Evolutionary conservation across 2,113 vertebrate genomes (phyloP).

Genomic region (Ochotona princeps): DNA sequence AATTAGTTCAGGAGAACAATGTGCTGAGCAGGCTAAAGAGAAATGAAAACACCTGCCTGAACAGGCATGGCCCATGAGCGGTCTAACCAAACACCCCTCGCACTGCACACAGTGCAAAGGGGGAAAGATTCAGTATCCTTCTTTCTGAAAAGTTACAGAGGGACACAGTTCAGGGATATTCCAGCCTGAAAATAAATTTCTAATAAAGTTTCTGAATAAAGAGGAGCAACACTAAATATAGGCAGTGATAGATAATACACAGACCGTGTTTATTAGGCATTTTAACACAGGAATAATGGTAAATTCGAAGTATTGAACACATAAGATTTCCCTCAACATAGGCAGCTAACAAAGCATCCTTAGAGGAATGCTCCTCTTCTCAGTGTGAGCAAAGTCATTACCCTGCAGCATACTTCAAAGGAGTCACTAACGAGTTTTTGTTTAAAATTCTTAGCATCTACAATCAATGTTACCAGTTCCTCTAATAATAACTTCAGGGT

Average conservation of each 20-base stretch:
- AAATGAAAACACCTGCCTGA: background rate
- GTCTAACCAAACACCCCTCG: background rate
- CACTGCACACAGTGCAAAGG: background rate
- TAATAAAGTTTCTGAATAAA: constrained; percentile 37
- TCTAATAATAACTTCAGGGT: constrained; percentile 44
- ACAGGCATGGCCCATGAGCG: background rate
- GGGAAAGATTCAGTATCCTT: background rate
- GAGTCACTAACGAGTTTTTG: constrained; percentile 20
- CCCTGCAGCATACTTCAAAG: background rate
- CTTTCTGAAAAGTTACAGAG: background rate
- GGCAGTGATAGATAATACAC: background rate
- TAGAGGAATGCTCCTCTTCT: background rate
- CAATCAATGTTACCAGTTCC: constrained; percentile 40
- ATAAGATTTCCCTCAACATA: background rate
- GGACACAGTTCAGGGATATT: background rate
- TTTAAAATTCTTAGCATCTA: constrained; percentile 54
- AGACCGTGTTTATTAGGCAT: background rate
- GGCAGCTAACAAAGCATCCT: background rate
- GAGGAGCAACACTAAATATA: background rate
- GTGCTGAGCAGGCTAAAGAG: background rate
- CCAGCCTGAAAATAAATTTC: background rate
- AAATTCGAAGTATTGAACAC: background rate
- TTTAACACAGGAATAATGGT: background rate
- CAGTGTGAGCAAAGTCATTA: background rate
- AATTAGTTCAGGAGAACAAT: background rate